Conservation (phyloP, 2,797 vertebrate genomes). For the Meriones psammophilus region DNA sequence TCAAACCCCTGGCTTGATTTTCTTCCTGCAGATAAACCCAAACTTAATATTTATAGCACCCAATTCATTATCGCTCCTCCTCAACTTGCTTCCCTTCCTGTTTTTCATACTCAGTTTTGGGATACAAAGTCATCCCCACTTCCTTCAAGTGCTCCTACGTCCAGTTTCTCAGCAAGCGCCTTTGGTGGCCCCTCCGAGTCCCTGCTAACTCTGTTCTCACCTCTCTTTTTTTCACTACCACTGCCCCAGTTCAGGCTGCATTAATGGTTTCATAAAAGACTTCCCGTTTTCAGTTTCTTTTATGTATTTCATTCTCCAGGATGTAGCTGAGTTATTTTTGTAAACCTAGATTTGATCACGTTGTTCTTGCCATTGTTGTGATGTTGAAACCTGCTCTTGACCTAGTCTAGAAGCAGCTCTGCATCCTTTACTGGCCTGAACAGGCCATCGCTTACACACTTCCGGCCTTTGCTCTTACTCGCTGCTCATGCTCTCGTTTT, state of each 20-base stretch:
- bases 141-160: neutral
- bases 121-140: slow-evolving; percentile 16
- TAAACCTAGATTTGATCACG: slow-evolving; percentile 2
- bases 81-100: slow-evolving; percentile 68
- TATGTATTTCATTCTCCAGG: slow-evolving; percentile 31
- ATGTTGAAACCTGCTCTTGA: neutral
- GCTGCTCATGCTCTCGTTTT: neutral
- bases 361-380: neutral
- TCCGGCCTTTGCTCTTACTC: neutral
- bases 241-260: neutral
- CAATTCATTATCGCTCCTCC: slow-evolving; percentile 61
- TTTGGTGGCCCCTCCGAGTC: neutral
- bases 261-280: slow-evolving; percentile 38
- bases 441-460: neutral
- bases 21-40: slow-evolving; percentile 53
- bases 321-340: slow-evolving; percentile 64
- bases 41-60: slow-evolving; percentile 68
- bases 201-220: neutral
- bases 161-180: neutral
- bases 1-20: slow-evolving; percentile 24
- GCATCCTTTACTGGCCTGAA: neutral
- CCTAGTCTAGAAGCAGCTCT: neutral
- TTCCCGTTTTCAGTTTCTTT: slow-evolving; percentile 52
- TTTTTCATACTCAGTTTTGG: slow-evolving; percentile 39
- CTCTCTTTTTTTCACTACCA: neutral